Evolutionary conservation across 2,797 vertebrate species (phyloP).

Genomic region (Squalus acanthias): DNA sequence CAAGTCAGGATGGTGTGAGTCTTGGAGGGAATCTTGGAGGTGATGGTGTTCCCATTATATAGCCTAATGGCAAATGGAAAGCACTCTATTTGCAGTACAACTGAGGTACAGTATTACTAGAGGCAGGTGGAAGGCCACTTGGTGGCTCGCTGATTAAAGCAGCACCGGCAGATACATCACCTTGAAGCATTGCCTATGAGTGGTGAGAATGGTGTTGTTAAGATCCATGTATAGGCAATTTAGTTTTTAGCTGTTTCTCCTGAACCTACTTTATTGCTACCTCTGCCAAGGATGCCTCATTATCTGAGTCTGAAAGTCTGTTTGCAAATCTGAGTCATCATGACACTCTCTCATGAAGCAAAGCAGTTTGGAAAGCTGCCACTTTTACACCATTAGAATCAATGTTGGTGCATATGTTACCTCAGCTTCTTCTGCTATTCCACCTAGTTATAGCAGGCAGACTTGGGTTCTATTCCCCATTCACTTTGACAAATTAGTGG

Average conservation of each 20-base stretch:
- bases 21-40: neutral
- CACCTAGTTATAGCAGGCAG: neutral
- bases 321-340: neutral
- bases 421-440: neutral
- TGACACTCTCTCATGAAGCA: neutral
- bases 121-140: neutral
- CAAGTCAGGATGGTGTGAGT: neutral
- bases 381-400: neutral
- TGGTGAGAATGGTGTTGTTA: neutral
- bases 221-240: neutral
- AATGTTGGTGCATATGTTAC: neutral
- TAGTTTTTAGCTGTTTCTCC: neutral
- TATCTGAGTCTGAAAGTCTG: neutral
- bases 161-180: neutral
- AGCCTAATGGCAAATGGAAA: neutral
- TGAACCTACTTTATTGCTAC: neutral
- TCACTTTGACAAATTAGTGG: neutral
- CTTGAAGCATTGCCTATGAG: neutral
- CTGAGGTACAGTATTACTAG: neutral
- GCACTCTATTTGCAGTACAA: neutral
- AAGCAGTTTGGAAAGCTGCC: neutral
- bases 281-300: neutral
- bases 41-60: neutral
- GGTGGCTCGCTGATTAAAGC: neutral
- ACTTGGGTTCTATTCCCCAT: neutral